Evolutionary conservation across 1,140 invertebrate genomes (phyloP).

Genomic region (Drosophila parvula): DNA sequence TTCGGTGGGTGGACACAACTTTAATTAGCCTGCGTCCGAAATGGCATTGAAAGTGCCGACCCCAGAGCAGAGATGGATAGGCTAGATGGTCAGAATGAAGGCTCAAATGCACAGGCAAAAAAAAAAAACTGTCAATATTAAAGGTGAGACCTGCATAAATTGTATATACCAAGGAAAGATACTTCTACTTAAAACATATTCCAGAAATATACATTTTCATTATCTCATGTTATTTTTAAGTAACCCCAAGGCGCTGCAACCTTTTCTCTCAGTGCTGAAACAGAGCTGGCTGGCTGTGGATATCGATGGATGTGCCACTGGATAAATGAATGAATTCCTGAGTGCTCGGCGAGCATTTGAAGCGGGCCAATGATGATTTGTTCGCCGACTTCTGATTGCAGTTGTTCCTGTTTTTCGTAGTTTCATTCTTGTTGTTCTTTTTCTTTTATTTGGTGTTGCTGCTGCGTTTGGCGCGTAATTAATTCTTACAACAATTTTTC

Average conservation of each 20-base stretch:
- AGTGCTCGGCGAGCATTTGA: slow-evolving; percentile 65
- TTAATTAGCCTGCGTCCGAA: slow-evolving; percentile 72
- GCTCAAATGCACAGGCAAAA: background rate
- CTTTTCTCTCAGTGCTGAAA: slow-evolving; percentile 1
- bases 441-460: slow-evolving; percentile 27
- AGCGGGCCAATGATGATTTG: slow-evolving; percentile 69
- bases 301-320: slow-evolving; percentile 53
- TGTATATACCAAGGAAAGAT: background rate
- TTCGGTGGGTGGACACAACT: slow-evolving; percentile 78
- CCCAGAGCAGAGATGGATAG: slow-evolving; percentile 41
- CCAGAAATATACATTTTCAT: background rate
- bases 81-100: slow-evolving; percentile 11
- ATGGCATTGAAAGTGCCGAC: slow-evolving; percentile 71
- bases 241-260: fast-evolving
- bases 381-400: slow-evolving; percentile 43
- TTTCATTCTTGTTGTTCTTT: slow-evolving; percentile 2
- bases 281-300: slow-evolving; percentile 30
- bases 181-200: background rate
- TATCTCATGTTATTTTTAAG: too few species aligned
- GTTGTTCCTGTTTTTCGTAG: slow-evolving; percentile 26
- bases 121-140: background rate
- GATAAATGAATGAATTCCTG: slow-evolving; percentile 60
- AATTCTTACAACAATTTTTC: slow-evolving; percentile 81
- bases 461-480: slow-evolving; percentile 78
- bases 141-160: too few species aligned